Conservation (phyloP, 1,140 invertebrate genomes). For the Trichonephila clavipes region DNA sequence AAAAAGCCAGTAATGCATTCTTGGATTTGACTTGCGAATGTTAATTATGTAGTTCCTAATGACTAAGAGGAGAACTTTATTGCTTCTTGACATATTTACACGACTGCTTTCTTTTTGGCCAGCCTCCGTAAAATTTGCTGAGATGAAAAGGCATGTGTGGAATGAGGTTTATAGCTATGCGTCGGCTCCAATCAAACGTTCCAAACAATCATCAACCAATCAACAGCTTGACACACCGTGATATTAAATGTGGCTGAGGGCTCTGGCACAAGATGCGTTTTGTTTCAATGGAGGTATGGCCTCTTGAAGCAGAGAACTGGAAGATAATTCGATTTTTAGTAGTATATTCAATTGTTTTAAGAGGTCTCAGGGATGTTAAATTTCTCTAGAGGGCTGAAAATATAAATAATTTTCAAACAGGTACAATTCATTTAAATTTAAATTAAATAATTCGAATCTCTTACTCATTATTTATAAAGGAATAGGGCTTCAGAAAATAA, state of each 20-base stretch:
- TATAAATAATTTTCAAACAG: no score
- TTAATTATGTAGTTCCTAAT: slow-evolving; percentile 32
- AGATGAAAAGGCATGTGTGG: slow-evolving; percentile 11
- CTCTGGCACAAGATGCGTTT: neutral
- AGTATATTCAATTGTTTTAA: no score
- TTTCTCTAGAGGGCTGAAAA: no score
- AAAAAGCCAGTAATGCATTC: neutral
- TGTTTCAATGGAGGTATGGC: neutral
- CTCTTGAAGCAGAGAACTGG: neutral
- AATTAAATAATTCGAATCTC: no score
- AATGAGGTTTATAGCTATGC: slow-evolving; percentile 7
- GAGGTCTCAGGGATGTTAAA: no score
- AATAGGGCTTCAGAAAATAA: no score
- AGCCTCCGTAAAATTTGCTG: neutral
- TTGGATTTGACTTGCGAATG: neutral
- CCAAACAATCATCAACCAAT: slow-evolving; percentile 32
- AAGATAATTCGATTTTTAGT: no score
- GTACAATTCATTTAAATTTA: no score
- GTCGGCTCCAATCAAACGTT: slow-evolving; percentile 38
- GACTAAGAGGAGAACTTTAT: neutral
- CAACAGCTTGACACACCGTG: slow-evolving; percentile 22
- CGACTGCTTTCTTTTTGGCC: neutral
- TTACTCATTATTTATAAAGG: no score
- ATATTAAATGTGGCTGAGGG: slow-evolving; percentile 30
- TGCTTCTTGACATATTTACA: slow-evolving; percentile 31